Evolutionary conservation across 2,888 invertebrate genomes (phyloP).

Genomic region (Apocheima hispidaria): DNA sequence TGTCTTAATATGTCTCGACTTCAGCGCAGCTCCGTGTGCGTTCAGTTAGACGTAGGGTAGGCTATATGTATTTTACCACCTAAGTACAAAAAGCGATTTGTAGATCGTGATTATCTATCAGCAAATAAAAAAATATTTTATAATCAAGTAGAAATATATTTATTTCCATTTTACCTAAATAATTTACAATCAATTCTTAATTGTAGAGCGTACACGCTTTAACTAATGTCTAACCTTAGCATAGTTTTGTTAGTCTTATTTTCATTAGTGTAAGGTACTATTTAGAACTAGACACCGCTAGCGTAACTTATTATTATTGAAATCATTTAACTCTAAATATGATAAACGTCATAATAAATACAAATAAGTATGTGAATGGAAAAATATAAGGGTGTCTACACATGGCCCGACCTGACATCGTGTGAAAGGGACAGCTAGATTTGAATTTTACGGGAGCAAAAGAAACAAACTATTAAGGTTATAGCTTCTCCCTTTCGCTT

Average conservation of each 20-base stretch:
- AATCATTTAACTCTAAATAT: slow-evolving; percentile 24
- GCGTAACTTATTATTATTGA: slow-evolving; percentile 16
- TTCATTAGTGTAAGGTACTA: slow-evolving; percentile 47
- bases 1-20: no score
- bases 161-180: slow-evolving; percentile 62
- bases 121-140: slow-evolving; percentile 40
- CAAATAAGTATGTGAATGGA: slow-evolving; percentile 11
- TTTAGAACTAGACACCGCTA: slow-evolving; percentile 36
- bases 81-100: no score
- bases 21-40: no score
- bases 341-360: slow-evolving; percentile 18
- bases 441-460: no score
- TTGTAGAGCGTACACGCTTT: slow-evolving; percentile 45
- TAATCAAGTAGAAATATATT: slow-evolving; percentile 65
- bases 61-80: no score
- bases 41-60: no score
- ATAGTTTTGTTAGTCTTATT: slow-evolving; percentile 55
- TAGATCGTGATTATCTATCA: no score
- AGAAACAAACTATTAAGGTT: no score
- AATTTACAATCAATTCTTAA: slow-evolving; percentile 52
- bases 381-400: slow-evolving; percentile 15
- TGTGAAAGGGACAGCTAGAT: no score
- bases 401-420: no score
- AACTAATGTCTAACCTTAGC: slow-evolving; percentile 39
- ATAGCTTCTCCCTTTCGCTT: no score